phyloP scores from a whole-genome alignment of 2,888 invertebrate species.

The Acanthococcus lagerstroemiae region DNA sequence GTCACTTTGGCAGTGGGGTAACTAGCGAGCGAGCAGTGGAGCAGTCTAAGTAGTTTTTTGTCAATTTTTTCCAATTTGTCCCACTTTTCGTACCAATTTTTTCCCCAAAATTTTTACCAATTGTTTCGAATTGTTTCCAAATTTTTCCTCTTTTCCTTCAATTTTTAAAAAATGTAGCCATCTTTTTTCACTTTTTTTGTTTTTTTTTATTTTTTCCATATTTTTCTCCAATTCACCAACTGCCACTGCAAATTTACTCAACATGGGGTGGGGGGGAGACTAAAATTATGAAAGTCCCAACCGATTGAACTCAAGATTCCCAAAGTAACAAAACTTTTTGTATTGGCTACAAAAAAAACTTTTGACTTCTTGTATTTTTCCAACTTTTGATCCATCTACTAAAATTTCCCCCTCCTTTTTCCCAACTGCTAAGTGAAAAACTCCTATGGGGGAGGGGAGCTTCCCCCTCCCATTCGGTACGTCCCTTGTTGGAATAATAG shows the following conservation, averaged over 20 bases:
- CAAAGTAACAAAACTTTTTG: too few relatives aligned
- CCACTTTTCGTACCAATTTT: not conserved
- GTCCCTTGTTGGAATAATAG: too few relatives aligned
- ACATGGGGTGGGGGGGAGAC: too few relatives aligned
- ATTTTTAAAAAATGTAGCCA: not conserved
- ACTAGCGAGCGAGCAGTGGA: not conserved
- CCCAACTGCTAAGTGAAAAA: too few relatives aligned
- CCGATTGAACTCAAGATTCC: too few relatives aligned
- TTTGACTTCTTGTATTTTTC: too few relatives aligned
- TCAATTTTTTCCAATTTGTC: not conserved
- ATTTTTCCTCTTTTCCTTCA: not conserved
- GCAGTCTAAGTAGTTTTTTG: not conserved
- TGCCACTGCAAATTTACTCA: not conserved
- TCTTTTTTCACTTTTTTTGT: not conserved
- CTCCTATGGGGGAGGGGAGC: too few relatives aligned
- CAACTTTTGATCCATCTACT: too few relatives aligned
- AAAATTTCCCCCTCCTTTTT: too few relatives aligned
- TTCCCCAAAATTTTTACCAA: not conserved
- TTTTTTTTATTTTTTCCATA: not conserved
- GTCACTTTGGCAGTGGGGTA: not conserved
- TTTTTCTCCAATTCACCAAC: not conserved
- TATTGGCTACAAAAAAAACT: too few relatives aligned
- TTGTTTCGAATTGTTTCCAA: not conserved
- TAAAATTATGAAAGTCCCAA: too few relatives aligned
- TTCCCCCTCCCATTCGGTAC: too few relatives aligned